These are phyloP conservation scores for Hemichromis elongatus DNA, from an alignment of 2,113 vertebrate species.

Conservation along the genomic window DNA sequence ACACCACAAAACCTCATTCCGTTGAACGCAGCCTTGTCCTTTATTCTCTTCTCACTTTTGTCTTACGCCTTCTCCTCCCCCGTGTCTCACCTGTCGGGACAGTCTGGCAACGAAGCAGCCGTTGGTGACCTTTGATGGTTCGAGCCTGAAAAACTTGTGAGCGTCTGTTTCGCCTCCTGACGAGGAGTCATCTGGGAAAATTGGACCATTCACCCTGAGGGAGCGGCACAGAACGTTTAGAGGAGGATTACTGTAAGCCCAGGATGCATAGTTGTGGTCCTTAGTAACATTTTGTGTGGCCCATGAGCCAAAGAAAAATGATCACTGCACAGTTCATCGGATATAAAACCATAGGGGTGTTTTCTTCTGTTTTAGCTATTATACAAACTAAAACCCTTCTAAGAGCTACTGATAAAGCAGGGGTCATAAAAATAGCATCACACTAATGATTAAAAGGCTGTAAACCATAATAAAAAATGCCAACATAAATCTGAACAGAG, in stretches of 20 bases:
- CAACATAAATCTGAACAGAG: not conserved
- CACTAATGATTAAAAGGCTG: not conserved
- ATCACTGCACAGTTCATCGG: not conserved
- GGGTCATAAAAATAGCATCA: not conserved
- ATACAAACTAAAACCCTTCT: not conserved
- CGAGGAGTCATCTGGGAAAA: slow-evolving; percentile 66
- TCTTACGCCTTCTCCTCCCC: not conserved
- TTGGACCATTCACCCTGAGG: slow-evolving; percentile 78
- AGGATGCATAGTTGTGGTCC: not conserved
- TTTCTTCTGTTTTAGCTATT: not conserved
- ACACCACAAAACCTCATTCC: not conserved
- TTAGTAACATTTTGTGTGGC: not conserved
- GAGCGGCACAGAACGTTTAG: not conserved
- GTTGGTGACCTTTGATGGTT: slow-evolving; percentile 79
- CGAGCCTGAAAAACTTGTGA: slow-evolving; percentile 76
- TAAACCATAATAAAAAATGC: not conserved
- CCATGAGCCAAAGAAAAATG: not conserved
- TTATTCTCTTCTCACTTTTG: not conserved
- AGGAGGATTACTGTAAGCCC: not conserved
- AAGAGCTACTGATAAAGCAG: not conserved
- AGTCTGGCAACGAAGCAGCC: slow-evolving; percentile 88
- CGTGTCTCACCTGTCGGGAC: slow-evolving; percentile 80
- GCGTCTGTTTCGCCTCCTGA: slow-evolving; percentile 52
- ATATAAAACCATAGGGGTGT: not conserved
- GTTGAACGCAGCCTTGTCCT: not conserved